These are phyloP conservation scores for Parapristionchus giblindavisi DNA, from an alignment of 2,888 invertebrate genomes.

Conservation along the genomic window DNA sequence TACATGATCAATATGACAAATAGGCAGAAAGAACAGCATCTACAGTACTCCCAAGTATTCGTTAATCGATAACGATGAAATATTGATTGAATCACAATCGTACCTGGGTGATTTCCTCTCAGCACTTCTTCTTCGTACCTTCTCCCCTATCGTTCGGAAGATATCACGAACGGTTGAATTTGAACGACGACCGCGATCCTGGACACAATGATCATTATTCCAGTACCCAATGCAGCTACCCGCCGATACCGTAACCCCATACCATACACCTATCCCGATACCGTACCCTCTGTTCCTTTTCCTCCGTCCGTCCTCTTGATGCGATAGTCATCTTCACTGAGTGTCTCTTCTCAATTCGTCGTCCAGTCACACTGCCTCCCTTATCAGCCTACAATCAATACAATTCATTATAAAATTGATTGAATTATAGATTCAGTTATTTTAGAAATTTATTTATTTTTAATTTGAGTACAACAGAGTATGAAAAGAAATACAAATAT, in stretches of 20 bases:
- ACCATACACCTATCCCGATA: no score
- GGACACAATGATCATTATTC: no score
- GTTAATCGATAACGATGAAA: background rate
- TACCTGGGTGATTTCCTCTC: slow-evolving; percentile 21
- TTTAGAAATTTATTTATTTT: no score
- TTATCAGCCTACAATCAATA: slow-evolving; percentile 4
- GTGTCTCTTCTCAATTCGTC: slow-evolving; percentile 12
- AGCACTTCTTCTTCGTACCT: background rate
- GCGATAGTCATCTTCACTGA: slow-evolving; percentile 17
- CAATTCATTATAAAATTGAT: no score
- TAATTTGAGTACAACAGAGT: no score
- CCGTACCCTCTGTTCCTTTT: background rate
- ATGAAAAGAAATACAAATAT: no score
- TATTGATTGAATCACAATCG: background rate
- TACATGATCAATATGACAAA: background rate
- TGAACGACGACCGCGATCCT: slow-evolving; percentile 26
- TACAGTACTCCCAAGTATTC: background rate
- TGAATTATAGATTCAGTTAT: no score
- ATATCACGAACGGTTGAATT: slow-evolving; percentile 8
- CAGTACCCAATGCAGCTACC: no score
- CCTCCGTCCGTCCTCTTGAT: slow-evolving; percentile 16
- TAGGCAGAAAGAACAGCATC: background rate
- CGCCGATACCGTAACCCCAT: no score
- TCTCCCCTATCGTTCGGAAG: background rate
- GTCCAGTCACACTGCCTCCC: slow-evolving; percentile 20